A percentile compares a stretch with the other conserved stretches of the same genome.
Evolutionary conservation across 2,888 invertebrate genomes (phyloP).

Genomic region (Catocala sponsa): DNA sequence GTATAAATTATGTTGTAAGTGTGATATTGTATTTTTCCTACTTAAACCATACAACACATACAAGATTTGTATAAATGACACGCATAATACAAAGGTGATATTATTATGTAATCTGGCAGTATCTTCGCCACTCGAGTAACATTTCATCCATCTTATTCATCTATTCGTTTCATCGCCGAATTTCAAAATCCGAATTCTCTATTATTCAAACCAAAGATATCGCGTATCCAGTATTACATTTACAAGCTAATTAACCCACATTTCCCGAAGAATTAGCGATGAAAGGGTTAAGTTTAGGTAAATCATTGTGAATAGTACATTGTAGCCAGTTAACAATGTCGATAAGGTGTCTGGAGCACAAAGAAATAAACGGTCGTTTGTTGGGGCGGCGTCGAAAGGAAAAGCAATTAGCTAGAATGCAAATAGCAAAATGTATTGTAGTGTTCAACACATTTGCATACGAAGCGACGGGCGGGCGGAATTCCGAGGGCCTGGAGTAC

Average conservation of each 20-base stretch:
- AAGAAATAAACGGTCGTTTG: slow-evolving; percentile 73
- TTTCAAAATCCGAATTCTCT: not conserved
- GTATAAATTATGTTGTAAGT: too few species aligned
- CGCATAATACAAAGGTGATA: too few species aligned
- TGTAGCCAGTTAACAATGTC: slow-evolving; percentile 56
- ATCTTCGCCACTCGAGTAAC: too few species aligned
- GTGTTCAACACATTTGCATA: slow-evolving; percentile 79
- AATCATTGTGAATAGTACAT: slow-evolving; percentile 42
- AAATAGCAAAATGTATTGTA: slow-evolving; percentile 81
- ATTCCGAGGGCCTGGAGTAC: slow-evolving; percentile 62
- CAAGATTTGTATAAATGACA: too few species aligned
- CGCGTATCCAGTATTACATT: not conserved
- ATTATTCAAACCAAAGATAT: not conserved
- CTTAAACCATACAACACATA: too few species aligned
- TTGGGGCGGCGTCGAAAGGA: slow-evolving; percentile 73
- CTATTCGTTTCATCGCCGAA: too few species aligned
- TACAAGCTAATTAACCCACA: slow-evolving; percentile 2
- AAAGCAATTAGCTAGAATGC: slow-evolving; percentile 84
- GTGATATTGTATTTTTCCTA: too few species aligned
- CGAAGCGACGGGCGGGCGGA: slow-evolving; percentile 69
- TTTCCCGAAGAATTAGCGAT: slow-evolving; percentile 2
- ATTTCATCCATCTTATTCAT: too few species aligned
- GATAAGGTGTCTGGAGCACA: slow-evolving; percentile 66
- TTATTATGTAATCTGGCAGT: too few species aligned
- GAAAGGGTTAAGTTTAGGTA: slow-evolving; percentile 16